phyloP scores from a whole-genome alignment of 2,797 vertebrate genomes.

The Syngnathus acus region DNA sequence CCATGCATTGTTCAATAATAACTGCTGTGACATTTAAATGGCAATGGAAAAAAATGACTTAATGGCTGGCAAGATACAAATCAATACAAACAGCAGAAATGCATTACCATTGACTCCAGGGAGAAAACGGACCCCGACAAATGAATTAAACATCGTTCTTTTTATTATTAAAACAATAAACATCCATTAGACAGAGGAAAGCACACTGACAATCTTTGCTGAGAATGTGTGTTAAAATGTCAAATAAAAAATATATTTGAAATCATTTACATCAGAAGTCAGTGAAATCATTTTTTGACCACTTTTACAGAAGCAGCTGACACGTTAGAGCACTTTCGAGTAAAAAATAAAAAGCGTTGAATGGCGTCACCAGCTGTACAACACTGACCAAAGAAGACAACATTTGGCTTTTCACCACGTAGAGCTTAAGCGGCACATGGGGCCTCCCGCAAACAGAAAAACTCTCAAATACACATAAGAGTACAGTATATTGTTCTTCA shows the following conservation, averaged over 20 bases:
- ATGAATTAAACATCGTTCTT: background rate
- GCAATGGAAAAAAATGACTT: background rate
- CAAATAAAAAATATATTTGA: conserved; percentile 42
- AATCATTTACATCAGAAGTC: background rate
- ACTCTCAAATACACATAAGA: conserved; percentile 5
- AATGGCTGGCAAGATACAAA: background rate
- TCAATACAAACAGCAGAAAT: background rate
- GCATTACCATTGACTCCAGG: background rate
- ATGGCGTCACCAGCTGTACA: conserved; percentile 23
- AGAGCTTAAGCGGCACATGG: conserved; percentile 33
- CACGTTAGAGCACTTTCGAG: background rate
- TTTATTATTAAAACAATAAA: conserved; percentile 55
- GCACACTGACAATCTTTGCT: conserved; percentile 46
- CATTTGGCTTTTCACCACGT: conserved; percentile 48
- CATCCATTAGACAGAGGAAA: conserved; percentile 43
- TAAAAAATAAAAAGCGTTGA: no score
- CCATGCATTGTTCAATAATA: background rate
- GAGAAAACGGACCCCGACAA: background rate
- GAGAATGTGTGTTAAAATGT: conserved; percentile 38
- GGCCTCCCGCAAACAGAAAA: conserved; percentile 18
- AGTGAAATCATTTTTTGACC: background rate
- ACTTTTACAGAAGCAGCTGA: background rate
- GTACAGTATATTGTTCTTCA: conserved; percentile 6
- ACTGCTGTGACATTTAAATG: background rate
- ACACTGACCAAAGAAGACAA: conserved; percentile 24